Base-by-base conservation (phyloP, 2,888 invertebrate species). In the Drosophila silvestris region DNA sequence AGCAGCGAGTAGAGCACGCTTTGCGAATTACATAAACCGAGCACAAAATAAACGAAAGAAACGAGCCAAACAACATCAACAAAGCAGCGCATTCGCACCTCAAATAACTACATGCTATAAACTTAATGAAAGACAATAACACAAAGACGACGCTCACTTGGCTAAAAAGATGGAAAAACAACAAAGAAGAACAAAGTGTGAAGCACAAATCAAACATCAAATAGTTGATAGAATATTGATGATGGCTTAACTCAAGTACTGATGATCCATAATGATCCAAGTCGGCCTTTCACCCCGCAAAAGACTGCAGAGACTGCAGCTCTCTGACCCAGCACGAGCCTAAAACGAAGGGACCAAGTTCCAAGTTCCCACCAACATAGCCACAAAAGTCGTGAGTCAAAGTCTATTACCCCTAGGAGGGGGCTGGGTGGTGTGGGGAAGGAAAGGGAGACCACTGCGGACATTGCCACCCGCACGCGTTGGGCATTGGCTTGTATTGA, bases 301-400 rank as follows among this genome's bases (percentile, higher is more conserved):
- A 41, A 53, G 54, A 41, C 70, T 65, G 57, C 71, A 61, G 37
- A 53, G 60, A 47, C 69, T 71, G 58, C 78, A 58, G 52, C 66
- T 74, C 70, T 89, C n/a, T 57, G 88, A 87, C 82, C 85, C 85
- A 79, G 85, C 85, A 85, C 85, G 85, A 88, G 85, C 85, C 76
- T 60, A 54, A 35, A 60, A 26, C 50, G 47, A 83, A 82, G 77
- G 83, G 74, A 70, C 60, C 32, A 60, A 60, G 33, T 41, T 56
- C 41, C 69, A 59, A 65, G 53, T 58, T 59, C 33, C 44, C 32
- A 39, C 58, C 50, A 70, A 68, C 37, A 41, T 52, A 39, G 56
- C 44, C 61, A 22, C 51, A 63, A 63, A 39, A 77, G 58, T 79
- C 79, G 81, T 80, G 80, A 76, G 71, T 69, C 61, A 41, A 70